Conservation (phyloP, 2,888 invertebrate genomes). For the Ochropleura plecta region DNA sequence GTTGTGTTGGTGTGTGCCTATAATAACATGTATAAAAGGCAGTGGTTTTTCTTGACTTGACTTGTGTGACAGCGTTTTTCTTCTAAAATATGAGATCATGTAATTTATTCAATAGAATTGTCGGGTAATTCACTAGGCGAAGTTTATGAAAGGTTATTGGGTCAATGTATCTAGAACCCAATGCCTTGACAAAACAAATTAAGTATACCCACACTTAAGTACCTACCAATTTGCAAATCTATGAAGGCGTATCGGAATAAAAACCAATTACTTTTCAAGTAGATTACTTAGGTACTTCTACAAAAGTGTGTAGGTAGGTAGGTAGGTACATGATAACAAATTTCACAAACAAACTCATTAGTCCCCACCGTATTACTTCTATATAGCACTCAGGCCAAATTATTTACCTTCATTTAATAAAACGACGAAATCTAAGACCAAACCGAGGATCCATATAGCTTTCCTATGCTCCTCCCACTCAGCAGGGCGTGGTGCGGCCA, state of each 20-base stretch:
- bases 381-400: constrained; percentile 65
- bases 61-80: neutral
- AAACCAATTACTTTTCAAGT: constrained; percentile 9
- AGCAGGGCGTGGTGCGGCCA: constrained; percentile 68
- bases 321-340: constrained; percentile 7
- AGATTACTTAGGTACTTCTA: neutral
- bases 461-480: constrained; percentile 58
- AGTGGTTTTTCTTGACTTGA: neutral
- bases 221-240: constrained; percentile 4
- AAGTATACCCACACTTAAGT: neutral
- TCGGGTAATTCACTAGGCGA: too few relatives aligned
- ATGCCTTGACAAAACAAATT: neutral
- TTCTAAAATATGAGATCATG: neutral
- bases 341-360: constrained; percentile 63
- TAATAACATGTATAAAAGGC: neutral
- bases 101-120: too few relatives aligned
- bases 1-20: neutral
- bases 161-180: neutral
- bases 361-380: constrained; percentile 44
- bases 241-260: neutral
- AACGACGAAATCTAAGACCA: constrained; percentile 52
- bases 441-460: constrained; percentile 45
- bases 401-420: constrained; percentile 66
- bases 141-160: neutral
- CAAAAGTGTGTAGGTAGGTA: neutral